Evolutionary conservation across 2,113 vertebrate species (phyloP).

Genomic region (Panurus biarmicus): DNA sequence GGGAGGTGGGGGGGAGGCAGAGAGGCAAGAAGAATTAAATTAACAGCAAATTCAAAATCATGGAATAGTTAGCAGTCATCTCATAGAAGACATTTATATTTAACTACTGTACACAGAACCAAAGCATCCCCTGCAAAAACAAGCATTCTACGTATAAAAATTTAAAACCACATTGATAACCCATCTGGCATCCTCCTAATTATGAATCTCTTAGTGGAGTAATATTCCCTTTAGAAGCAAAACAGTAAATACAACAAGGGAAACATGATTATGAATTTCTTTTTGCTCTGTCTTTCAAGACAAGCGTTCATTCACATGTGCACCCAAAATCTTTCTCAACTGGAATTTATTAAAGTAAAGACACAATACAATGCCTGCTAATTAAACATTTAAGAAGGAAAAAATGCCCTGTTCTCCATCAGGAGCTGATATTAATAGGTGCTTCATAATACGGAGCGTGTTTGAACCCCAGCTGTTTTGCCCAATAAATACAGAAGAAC

Average conservation of each 20-base stretch:
- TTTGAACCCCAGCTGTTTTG: conserved; percentile 34
- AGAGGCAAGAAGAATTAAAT: neutral
- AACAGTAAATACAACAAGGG: conserved; percentile 66
- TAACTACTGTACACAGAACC: conserved; percentile 41
- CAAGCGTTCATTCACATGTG: conserved; percentile 22
- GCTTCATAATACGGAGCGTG: conserved; percentile 6
- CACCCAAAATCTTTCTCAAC: conserved; percentile 37
- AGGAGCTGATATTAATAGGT: conserved; percentile 17
- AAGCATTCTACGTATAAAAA: conserved; percentile 67
- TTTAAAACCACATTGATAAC: conserved; percentile 76
- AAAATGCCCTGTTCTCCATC: neutral
- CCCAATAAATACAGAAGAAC: neutral
- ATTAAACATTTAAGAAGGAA: conserved; percentile 33
- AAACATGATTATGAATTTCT: conserved; percentile 68
- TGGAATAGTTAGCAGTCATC: conserved; percentile 8
- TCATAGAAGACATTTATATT: conserved; percentile 52
- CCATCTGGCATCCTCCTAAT: conserved; percentile 73
- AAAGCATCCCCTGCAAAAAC: conserved; percentile 44
- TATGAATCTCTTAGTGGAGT: conserved; percentile 66
- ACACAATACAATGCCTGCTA: neutral
- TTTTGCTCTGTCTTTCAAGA: conserved; percentile 69
- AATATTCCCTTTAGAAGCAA: conserved; percentile 69
- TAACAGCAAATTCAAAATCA: conserved; percentile 39
- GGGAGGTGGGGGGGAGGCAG: accelerated
- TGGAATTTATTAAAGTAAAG: conserved; percentile 37